phyloP scores from a whole-genome alignment of 2,113 vertebrate genomes.

The Poecile atricapillus region DNA sequence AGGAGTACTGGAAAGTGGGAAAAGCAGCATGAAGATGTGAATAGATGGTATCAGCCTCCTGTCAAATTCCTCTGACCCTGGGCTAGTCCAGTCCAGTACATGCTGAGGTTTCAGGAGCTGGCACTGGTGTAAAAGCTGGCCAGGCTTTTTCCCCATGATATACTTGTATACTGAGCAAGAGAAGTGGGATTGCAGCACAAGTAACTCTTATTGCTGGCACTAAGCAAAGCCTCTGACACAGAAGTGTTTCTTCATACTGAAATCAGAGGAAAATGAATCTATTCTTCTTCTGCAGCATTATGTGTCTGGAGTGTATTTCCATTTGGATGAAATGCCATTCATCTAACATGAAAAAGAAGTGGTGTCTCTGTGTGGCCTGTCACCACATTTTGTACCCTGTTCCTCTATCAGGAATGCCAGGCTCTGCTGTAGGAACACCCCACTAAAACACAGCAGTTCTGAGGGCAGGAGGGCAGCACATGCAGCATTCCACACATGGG shows the following conservation, averaged over 20 bases:
- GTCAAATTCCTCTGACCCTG: neutral
- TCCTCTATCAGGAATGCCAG: neutral
- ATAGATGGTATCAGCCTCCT: neutral
- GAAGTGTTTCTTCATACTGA: neutral
- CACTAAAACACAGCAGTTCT: neutral
- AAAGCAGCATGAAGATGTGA: neutral
- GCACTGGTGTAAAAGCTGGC: neutral
- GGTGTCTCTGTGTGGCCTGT: neutral
- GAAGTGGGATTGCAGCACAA: neutral
- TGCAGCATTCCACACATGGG: fast-evolving
- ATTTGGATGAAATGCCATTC: neutral
- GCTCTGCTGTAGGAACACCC: neutral
- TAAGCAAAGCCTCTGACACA: neutral
- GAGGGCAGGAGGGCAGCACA: neutral
- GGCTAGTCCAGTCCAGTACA: neutral
- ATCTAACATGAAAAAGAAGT: neutral
- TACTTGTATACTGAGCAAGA: neutral
- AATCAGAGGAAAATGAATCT: neutral
- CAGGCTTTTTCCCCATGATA: neutral
- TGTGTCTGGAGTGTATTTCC: neutral
- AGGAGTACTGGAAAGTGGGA: neutral
- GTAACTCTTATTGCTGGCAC: neutral
- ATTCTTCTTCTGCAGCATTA: neutral
- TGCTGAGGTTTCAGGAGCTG: neutral
- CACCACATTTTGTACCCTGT: neutral